A percentile compares a stretch with the other conserved stretches of the same genome.
These are phyloP conservation scores for Taenioides sp. DNA, from an alignment of 2,797 vertebrate genomes.

Conservation along the genomic window DNA sequence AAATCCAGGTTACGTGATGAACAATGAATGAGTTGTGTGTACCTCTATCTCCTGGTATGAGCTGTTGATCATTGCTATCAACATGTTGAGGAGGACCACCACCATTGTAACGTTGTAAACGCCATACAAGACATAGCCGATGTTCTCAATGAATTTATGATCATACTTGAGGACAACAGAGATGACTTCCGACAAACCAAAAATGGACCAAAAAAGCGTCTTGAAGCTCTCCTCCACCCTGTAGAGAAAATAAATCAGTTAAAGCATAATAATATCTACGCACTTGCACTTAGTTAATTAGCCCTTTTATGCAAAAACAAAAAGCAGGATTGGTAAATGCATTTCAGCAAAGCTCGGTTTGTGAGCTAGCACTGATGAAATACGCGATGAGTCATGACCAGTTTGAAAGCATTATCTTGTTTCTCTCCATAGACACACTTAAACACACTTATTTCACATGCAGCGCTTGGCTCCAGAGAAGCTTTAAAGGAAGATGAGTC, in stretches of 20 bases:
- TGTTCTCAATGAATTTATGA: conserved; percentile 98
- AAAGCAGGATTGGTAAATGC: conserved; percentile 16
- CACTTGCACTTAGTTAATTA: conserved; percentile 11
- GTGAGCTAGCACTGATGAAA: conserved; percentile 64
- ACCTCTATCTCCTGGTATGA: conserved; percentile 99
- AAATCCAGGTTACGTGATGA: conserved; percentile 2
- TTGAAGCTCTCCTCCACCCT: conserved; percentile 99
- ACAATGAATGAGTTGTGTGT: conserved; percentile 28
- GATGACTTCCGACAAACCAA: conserved; percentile 95
- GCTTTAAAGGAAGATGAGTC: conserved; percentile 13
- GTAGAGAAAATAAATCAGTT: conserved; percentile 24
- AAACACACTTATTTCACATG: conserved; percentile 12
- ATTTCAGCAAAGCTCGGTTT: conserved; percentile 36
- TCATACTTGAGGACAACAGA: conserved; percentile 98
- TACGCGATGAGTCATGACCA: conserved; percentile 61
- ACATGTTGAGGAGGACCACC: conserved; percentile 97
- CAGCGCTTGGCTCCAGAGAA: conserved; percentile 9
- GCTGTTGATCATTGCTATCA: conserved; percentile 99
- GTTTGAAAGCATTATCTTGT: conserved; percentile 43
- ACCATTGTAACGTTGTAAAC: conserved; percentile 99
- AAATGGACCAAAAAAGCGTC: conserved; percentile 98
- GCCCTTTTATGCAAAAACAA: conserved; percentile 14
- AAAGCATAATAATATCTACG: conserved; percentile 15
- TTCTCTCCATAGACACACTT: conserved; percentile 17
- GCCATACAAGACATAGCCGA: conserved; percentile 93